Evolutionary conservation across 1,140 invertebrate species (phyloP), one percentile per base, ranked within the genome.

Genomic region (Leptopilina clavipes): DNA sequence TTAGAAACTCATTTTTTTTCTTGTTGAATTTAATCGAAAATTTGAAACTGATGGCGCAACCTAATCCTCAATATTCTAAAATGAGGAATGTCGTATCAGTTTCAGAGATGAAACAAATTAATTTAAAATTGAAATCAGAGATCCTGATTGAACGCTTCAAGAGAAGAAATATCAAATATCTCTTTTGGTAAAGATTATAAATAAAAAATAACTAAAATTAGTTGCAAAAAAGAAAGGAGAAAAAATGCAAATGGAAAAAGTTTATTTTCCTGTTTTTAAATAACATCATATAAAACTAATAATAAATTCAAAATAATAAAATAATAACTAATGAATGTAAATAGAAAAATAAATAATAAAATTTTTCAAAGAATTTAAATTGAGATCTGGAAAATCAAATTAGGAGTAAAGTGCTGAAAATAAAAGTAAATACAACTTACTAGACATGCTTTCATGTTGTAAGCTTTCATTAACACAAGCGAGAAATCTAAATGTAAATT

Each of bases 401-500:
- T 22, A 31, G 31, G 7, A 31, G 3, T 12, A 22, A 8, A 59
- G 56, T 65, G 22, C 3, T 65, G 59, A n/a, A 31, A 37, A 65
- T 14, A 14, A 12, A 17, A 48, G 12, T 25, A 25, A 65, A 65
- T 25, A 5, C 19, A 25, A 22, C 22, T 14, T 65, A 6, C 9
- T 6, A 1, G 59, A 8, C 59, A 14, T 59, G 56, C 22, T n/a
- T 31, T 31, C 25, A 31, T 8, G 11, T 65, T 12, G 22, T 65
- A 22, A 52, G 59, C 25, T 65, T 65, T n/a, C 12, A 31, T 65
- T n/a, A 65, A 65, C 59, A 3, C 5, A 5, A 31, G 59, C 59
- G 48, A 31, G 12, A 65, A 65, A 65, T 65, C 59, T 65, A 65
- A 65, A 65, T 31, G 59, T 65, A 65, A 65, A 65, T 65, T 65